Evolutionary conservation across 2,113 vertebrate species (phyloP).

Genomic region (Onychostruthus taczanowskii): DNA sequence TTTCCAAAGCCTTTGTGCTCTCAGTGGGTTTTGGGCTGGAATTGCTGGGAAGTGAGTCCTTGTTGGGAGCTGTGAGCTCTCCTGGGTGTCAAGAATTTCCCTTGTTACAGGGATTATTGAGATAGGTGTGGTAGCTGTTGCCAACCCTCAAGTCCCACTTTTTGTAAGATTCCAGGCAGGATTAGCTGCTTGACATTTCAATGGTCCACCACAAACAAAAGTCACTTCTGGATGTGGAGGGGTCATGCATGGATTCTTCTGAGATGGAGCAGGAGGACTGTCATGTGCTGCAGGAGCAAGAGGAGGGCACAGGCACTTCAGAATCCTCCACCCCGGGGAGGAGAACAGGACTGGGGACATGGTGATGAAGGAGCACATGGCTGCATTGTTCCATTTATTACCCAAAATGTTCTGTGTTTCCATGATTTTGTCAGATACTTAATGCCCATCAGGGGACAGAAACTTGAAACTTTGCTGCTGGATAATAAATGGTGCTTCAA

Average conservation of each 20-base stretch:
- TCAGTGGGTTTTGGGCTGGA: neutral
- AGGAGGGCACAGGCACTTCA: accelerated
- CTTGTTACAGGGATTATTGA: accelerated
- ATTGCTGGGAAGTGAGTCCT: accelerated
- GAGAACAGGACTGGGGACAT: neutral
- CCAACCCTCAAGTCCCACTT: neutral
- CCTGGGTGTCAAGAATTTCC: neutral
- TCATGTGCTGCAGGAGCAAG: accelerated
- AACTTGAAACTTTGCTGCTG: neutral
- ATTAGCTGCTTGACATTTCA: neutral
- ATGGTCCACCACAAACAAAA: neutral
- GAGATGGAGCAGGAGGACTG: neutral
- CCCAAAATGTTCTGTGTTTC: accelerated
- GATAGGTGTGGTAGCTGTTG: neutral
- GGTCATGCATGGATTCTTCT: neutral
- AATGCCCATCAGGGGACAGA: neutral
- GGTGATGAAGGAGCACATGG: neutral
- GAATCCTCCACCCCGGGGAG: neutral
- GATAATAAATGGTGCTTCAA: neutral
- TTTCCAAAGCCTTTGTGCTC: neutral
- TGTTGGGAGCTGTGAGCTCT: neutral
- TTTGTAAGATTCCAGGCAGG: neutral
- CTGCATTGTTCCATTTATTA: accelerated
- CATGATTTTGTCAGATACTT: neutral
- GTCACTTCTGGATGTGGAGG: neutral